Percentiles rank a stretch among this genome's conserved stretches.
phyloP scores from a whole-genome alignment of 2,797 vertebrate genomes.

The Anisognathus igniventris region DNA sequence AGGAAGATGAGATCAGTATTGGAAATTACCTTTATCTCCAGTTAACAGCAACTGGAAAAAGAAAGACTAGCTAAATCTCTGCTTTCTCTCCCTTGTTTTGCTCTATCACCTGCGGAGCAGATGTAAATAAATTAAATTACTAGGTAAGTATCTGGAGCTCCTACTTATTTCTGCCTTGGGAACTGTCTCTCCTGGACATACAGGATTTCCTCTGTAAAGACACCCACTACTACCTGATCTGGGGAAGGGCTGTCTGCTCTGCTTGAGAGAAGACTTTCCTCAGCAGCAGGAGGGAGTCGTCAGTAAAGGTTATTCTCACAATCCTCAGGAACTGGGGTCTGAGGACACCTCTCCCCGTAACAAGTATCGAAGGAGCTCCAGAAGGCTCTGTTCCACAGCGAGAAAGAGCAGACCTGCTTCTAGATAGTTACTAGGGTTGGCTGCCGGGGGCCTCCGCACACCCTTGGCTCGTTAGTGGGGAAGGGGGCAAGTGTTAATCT shows the following conservation, averaged over 20 bases:
- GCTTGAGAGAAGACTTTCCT: background rate
- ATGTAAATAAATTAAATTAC: constrained; percentile 13
- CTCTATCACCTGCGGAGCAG: background rate
- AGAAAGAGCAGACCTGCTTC: background rate
- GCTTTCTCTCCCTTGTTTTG: background rate
- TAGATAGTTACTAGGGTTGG: background rate
- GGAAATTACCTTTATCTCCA: constrained; percentile 36
- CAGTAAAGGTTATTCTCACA: background rate
- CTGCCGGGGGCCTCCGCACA: background rate
- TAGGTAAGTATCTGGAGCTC: background rate
- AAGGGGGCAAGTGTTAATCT: background rate
- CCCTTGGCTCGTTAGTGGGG: background rate
- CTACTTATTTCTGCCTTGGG: background rate
- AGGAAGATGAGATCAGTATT: background rate
- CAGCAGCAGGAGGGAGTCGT: background rate
- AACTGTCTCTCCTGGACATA: background rate
- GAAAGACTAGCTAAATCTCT: background rate
- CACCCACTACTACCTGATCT: background rate
- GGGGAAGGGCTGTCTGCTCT: background rate
- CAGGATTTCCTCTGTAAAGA: background rate
- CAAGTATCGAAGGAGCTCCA: background rate
- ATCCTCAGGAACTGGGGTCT: background rate
- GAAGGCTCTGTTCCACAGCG: background rate
- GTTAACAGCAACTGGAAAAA: background rate
- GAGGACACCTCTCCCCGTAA: background rate